phyloP scores from a whole-genome alignment of 1,140 invertebrate species.

The Wasmannia auropunctata region DNA sequence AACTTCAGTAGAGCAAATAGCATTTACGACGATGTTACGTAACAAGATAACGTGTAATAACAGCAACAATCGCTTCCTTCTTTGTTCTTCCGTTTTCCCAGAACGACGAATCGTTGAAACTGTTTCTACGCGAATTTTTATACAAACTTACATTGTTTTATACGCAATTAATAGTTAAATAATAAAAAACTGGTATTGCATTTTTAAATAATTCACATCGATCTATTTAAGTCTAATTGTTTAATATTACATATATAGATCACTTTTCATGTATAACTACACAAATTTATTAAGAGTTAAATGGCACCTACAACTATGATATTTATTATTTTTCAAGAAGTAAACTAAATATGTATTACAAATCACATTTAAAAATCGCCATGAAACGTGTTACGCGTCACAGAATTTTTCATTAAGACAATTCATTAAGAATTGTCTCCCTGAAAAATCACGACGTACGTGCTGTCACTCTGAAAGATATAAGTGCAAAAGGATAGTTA shows the following conservation, averaged over 20 bases:
- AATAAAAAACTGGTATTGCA: background rate
- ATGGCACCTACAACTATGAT: background rate
- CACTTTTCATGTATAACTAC: background rate
- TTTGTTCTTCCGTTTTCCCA: conserved; percentile 9
- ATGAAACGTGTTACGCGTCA: background rate
- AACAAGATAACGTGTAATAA: conserved; percentile 40
- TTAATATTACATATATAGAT: background rate
- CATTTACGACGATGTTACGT: conserved; percentile 12
- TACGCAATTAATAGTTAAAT: background rate
- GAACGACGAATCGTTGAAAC: background rate
- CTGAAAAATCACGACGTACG: background rate
- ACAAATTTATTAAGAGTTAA: background rate
- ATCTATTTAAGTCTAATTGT: background rate
- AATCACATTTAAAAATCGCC: background rate
- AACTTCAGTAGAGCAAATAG: background rate
- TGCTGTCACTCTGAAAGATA: no score
- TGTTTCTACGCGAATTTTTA: background rate
- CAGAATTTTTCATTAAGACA: background rate
- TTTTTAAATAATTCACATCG: background rate
- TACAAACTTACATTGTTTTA: background rate
- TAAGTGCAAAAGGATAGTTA: background rate
- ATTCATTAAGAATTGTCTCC: background rate
- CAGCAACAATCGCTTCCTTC: conserved; percentile 1
- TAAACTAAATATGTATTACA: background rate
- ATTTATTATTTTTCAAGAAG: background rate